Evolutionary conservation across 1,140 invertebrate genomes (phyloP).

Genomic region (Tetramorium simillimum): DNA sequence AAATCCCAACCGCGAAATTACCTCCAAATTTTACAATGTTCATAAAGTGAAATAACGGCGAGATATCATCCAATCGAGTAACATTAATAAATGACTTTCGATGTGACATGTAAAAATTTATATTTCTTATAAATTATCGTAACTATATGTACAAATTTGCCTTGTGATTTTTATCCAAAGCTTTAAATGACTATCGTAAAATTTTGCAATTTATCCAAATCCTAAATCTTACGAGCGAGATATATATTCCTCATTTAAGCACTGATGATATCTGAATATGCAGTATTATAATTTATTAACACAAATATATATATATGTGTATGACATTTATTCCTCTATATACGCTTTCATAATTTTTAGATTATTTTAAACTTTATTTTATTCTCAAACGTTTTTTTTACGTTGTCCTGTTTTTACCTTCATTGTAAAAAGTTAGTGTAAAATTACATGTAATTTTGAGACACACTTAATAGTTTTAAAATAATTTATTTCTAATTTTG

Average conservation of each 20-base stretch:
- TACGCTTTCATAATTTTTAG: not conserved
- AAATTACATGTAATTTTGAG: too few species aligned
- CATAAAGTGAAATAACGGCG: not conserved
- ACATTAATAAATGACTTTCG: not conserved
- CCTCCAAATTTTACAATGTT: not conserved
- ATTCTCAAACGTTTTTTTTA: not conserved
- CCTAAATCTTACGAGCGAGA: not conserved
- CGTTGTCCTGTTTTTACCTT: not conserved
- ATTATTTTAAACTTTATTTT: not conserved
- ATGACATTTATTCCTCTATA: not conserved
- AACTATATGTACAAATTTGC: not conserved
- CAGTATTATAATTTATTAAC: too few species aligned
- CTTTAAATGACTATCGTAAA: too few species aligned
- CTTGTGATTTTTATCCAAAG: not conserved
- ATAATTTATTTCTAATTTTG: too few species aligned
- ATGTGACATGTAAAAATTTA: not conserved
- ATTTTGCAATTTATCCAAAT: not conserved
- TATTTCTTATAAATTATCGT: not conserved
- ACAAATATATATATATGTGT: too few species aligned
- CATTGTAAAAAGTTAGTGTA: too few species aligned
- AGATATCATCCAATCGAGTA: conserved; percentile 9
- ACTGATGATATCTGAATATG: not conserved
- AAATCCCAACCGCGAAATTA: not conserved
- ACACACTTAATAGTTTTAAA: too few species aligned
- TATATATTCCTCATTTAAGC: not conserved